A percentile compares a stretch with the other conserved stretches of the same genome.
Conservation (phyloP, 1,140 invertebrate genomes). For the Mizuhopecten yessoensis region DNA sequence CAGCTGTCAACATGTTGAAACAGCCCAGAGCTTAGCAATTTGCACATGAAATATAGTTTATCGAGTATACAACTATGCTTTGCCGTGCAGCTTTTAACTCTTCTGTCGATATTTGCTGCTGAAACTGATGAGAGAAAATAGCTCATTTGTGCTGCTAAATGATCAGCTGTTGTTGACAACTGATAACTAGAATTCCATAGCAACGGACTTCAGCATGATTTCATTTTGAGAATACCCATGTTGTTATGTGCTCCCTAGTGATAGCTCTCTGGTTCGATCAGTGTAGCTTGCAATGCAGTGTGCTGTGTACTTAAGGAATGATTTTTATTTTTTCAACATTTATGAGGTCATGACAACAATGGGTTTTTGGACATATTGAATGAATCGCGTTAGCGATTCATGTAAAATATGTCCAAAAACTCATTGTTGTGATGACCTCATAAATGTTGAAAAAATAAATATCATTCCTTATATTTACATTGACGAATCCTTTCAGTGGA, state of each 20-base stretch:
- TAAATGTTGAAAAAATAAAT: no score
- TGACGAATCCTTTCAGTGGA: no score
- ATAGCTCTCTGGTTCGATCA: neutral
- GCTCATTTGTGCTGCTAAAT: neutral
- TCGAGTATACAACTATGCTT: neutral
- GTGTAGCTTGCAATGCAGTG: neutral
- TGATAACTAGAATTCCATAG: neutral
- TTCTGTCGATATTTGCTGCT: neutral
- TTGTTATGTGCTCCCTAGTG: neutral
- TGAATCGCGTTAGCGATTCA: no score
- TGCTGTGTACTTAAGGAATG: neutral
- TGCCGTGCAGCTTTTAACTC: neutral
- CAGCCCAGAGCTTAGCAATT: neutral
- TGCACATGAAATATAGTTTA: neutral
- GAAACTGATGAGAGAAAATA: neutral
- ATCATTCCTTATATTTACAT: no score
- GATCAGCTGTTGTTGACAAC: neutral
- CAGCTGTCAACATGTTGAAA: no score
- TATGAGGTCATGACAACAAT: no score
- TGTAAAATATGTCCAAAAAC: no score
- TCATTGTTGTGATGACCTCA: no score
- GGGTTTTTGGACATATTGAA: no score
- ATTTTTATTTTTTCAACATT: no score
- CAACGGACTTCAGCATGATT: neutral
- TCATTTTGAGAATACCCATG: neutral